Evolutionary conservation across 2,113 vertebrate genomes (phyloP), one percentile per base, ranked within the genome.

Genomic region (Leptodactylus fuscus): DNA sequence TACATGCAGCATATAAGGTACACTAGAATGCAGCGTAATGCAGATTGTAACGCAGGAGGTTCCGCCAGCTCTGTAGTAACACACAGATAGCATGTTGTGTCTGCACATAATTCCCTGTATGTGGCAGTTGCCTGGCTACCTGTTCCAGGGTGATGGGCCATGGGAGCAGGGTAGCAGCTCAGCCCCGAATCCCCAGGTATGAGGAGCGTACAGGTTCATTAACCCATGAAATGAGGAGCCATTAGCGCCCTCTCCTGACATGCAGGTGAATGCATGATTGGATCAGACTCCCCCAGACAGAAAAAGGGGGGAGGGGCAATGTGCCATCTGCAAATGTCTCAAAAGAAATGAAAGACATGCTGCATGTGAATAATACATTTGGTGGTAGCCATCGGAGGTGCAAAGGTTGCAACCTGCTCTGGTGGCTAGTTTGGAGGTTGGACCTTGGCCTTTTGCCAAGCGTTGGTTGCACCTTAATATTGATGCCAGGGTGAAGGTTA

Each of bases 51-150:
- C 11, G 32, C 65, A 20, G 65, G 34, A 18, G 32, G 27, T 49
- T 46, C 13, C 16, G 34, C 38, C 18, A 44, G n/a, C 12, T 24
- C 29, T 53, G n/a, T 44, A 34, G 82, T 65, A 62, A 38, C 38
- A 48, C n/a, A 9, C 20, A 24, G 36, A 12, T 20, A 32, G 24
- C 15, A 38, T 6, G 38, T 65, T 65, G 48, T 51, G 75, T 77
- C 58, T 71, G 8, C 16, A 48, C 11, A 11, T 38, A 16, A 84
- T 77, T 84, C 55, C 73, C 58, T 38, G 15, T 36, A 49, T 48
- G 20, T 51, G 73, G 49, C 83, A 69, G 83, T 85, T 85, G 83
- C 83, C 41, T 85, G 71, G 83, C 78, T 85, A 85, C 83, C 58
- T 78, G 74, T 62, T 6, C 69, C 20, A 29, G 78, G 83, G 55